phyloP scores from a whole-genome alignment of 2,888 invertebrate genomes.

The Xestoiulus laeticollis region DNA sequence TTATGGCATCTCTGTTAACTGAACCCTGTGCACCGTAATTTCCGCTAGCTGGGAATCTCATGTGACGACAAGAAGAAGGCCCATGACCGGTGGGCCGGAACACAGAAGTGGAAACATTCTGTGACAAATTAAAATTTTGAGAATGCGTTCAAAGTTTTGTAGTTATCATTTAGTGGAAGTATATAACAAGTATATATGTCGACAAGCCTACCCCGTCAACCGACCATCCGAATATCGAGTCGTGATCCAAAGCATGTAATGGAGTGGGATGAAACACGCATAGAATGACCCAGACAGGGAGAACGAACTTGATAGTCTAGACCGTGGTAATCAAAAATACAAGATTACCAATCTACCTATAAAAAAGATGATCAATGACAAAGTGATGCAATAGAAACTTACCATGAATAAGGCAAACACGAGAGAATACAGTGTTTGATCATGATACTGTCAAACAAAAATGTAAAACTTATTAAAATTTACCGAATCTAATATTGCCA shows the following conservation, averaged over 20 bases:
- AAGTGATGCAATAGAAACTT: too few relatives aligned
- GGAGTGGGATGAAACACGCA: conserved; percentile 62
- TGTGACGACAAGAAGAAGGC: conserved; percentile 5
- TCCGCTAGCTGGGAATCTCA: conserved; percentile 22
- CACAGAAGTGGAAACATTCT: conserved; percentile 54
- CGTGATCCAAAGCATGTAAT: conserved; percentile 52
- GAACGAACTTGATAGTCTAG: conserved; percentile 63
- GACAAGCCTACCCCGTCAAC: conserved; percentile 52
- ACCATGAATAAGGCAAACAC: conserved; percentile 60
- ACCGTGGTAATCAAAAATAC: not conserved
- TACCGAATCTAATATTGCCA: not conserved
- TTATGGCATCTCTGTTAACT: not conserved
- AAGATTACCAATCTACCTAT: too few relatives aligned
- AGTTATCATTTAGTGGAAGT: not conserved
- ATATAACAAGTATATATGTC: not conserved
- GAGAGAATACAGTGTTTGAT: conserved; percentile 65
- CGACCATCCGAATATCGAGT: conserved; percentile 54
- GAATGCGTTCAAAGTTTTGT: not conserved
- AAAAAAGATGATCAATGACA: too few relatives aligned
- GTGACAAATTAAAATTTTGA: not conserved
- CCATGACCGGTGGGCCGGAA: conserved; percentile 51
- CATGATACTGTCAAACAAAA: conserved; percentile 60
- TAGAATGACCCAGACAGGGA: conserved; percentile 65
- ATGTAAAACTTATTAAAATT: not conserved
- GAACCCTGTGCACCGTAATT: conserved; percentile 44